phyloP scores from a whole-genome alignment of 92 coral and sea anemone genomes.

The Siderastrea siderea region DNA sequence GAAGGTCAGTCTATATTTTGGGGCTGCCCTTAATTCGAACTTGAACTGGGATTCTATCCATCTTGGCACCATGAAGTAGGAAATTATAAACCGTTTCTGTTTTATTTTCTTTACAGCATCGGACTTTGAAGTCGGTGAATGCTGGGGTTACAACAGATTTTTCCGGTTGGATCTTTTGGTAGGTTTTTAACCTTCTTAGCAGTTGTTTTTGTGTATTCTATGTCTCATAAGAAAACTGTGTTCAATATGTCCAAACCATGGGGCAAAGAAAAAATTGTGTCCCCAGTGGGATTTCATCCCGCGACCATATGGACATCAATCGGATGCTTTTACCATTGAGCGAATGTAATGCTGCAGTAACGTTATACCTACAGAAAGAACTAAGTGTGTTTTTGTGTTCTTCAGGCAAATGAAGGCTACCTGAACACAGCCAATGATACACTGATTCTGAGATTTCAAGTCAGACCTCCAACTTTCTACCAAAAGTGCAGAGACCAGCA shows the following conservation, averaged over 20 bases:
- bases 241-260: no score
- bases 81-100: background rate
- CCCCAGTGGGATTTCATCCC: no score
- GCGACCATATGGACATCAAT: no score
- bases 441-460: constrained; percentile 96
- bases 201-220: background rate
- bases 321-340: no score
- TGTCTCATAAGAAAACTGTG: background rate
- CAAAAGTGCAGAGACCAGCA: constrained; percentile 99
- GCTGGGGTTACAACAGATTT: constrained; percentile 99
- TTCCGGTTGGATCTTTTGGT: constrained; percentile 99
- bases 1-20: no score
- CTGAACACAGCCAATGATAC: constrained; percentile 96
- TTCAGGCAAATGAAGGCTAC: constrained; percentile 96
- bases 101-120: constrained; percentile 77
- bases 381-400: constrained; percentile 8
- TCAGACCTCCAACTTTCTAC: constrained; percentile 98
- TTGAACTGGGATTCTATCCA: no score
- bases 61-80: background rate
- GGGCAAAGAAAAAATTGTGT: no score
- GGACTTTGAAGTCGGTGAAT: constrained; percentile 99
- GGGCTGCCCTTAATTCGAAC: no score
- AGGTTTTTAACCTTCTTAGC: constrained; percentile 17
- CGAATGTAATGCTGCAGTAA: background rate
- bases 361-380: no score